These are phyloP conservation scores for Calliopum simillimum DNA, from an alignment of 2,888 invertebrate species.

Conservation along the genomic window DNA sequence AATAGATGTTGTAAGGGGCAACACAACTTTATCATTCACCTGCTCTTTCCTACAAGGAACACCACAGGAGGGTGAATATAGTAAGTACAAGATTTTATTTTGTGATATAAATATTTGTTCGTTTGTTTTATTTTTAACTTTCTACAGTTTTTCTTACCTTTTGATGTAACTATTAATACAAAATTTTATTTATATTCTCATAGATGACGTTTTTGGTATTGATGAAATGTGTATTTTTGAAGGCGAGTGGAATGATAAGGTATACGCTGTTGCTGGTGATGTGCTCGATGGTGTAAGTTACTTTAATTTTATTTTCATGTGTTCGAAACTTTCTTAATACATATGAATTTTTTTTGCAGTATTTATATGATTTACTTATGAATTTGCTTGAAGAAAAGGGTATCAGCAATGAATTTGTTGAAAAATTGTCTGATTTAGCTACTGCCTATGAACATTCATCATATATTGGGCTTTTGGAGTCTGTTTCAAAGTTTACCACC, in stretches of 20 bases:
- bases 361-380: slow-evolving; percentile 93
- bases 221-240: slow-evolving; percentile 92
- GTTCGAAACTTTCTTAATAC: background rate
- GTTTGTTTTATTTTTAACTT: background rate
- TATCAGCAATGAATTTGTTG: slow-evolving; percentile 90
- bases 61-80: slow-evolving; percentile 79
- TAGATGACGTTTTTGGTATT: slow-evolving; percentile 91
- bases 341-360: slow-evolving; percentile 72
- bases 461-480: slow-evolving; percentile 88
- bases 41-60: slow-evolving; percentile 82
- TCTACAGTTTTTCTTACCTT: background rate
- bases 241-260: slow-evolving; percentile 88
- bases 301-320: slow-evolving; percentile 57
- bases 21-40: slow-evolving; percentile 83
- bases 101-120: background rate
- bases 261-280: slow-evolving; percentile 92
- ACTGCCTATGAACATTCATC: slow-evolving; percentile 93
- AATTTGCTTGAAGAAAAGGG: slow-evolving; percentile 97
- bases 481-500: slow-evolving; percentile 84
- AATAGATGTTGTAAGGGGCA: slow-evolving; percentile 84
- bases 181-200: slow-evolving; percentile 53
- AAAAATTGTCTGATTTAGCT: slow-evolving; percentile 87
- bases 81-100: slow-evolving; percentile 65
- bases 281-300: slow-evolving; percentile 90
- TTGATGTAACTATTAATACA: background rate